Base-by-base conservation (phyloP, 1,140 invertebrate species). In the Mizuhopecten yessoensis region DNA sequence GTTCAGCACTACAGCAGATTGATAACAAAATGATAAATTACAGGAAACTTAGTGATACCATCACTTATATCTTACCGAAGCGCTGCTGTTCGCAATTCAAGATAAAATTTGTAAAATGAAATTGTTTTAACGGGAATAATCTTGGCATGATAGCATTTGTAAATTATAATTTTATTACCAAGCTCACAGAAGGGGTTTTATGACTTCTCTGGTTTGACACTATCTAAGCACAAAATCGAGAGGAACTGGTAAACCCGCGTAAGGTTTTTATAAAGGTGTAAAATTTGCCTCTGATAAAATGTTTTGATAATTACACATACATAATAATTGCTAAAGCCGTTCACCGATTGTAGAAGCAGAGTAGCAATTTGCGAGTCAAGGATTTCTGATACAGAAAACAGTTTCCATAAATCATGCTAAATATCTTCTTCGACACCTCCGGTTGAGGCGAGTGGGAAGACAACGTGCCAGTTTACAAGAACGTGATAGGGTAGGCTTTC, bases 121-220 rank as follows among this genome's bases (percentile, higher is more conserved):
- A 75, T 75, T 75, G 57, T 75, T 75, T 75, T 75, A 75, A 75
- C 57, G 57, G 57, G n/a, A 75, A 75, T 75, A 75, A 75, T 75
- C 57, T 75, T 75, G 57, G 57, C 57, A 75, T 75, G 57, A 75
- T 75, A 75, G 57, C 57, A 75, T 75, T 75, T 75, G 57, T 75
- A 75, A 75, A 75, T 75, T 75, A 75, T 75, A 75, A 75, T 75
- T 75, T 75, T 75, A 75, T 75, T 75, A 75, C 57, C 57, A 75
- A 75, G 29, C 57, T 75, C 57, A 75, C 57, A 75, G 57, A 75
- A 75, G 57, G 57, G 57, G 57, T 75, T 75, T 75, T 75, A 75
- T n/a, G 57, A 75, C 57, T 75, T 29, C n/a, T 23, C 57, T 3
- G 57, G 57, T n/a, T 75, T 75, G 57, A 75, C 57, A 75, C 57